Evolutionary conservation across 2,888 invertebrate genomes (phyloP), one percentile per base, ranked within the genome.

Genomic region (Gerris lacustris): DNA sequence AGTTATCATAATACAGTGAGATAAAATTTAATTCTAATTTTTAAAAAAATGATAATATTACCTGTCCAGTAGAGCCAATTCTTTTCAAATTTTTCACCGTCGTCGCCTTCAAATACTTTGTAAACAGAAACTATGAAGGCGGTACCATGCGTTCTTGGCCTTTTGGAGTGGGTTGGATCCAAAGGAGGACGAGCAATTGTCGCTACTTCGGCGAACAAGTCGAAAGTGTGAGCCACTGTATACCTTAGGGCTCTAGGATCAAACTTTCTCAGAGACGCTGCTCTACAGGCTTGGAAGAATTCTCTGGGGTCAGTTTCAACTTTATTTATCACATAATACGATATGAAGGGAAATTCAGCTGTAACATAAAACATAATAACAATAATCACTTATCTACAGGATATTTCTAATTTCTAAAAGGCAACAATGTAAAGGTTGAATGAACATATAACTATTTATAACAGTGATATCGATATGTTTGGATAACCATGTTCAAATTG

Each of bases 21-120:
- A n/a, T n/a, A n/a, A n/a, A n/a, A n/a, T n/a, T n/a, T n/a, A n/a
- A n/a, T n/a, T n/a, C n/a, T n/a, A n/a, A n/a, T n/a, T n/a, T n/a
- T n/a, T n/a, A n/a, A n/a, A n/a, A n/a, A n/a, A n/a, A n/a, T 31
- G 15, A 15, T 55, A 15, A 55, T 55, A 76, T 73, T 77, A 85
- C 85, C 86, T 44, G 94, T 94, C 95, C 95, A 95, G 79, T 94
- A 94, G 18, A 95, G 84, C 95, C 95, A 95, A 82, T 95, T 94
- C 77, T 92, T 86, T 81, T 95, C 95, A 80, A 95, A 92, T 75
- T 91, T 89, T 78, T 94, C 92, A 69, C 93, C 88, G 80, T 95
- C 95, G 79, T 95, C 94, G 62, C 95, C 95, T 82, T 94, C 94
- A 81, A 94, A 94, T 43, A 94, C 94, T 85, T 93, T 93, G 82